Evolutionary conservation across 2,113 vertebrate genomes (phyloP).

Genomic region (Platysternon megacephalum): DNA sequence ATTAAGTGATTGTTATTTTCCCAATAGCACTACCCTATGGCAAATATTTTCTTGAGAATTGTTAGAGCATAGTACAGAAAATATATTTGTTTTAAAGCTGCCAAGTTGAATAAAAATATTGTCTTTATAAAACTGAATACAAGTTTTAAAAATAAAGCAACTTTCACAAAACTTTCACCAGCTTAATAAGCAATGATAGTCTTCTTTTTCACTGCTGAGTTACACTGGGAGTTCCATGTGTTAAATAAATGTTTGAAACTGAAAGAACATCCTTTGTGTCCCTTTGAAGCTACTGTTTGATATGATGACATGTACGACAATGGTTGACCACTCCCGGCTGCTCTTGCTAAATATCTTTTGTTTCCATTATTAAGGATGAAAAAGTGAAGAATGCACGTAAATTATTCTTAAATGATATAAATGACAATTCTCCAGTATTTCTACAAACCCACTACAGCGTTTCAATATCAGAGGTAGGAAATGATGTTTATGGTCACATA

Average conservation of each 20-base stretch:
- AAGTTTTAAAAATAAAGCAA: not conserved
- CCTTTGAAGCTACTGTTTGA: not conserved
- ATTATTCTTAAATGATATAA: slow-evolving; percentile 61
- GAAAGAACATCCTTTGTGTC: not conserved
- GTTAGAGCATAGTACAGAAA: not conserved
- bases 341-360: not conserved
- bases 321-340: not conserved
- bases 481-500: not conserved
- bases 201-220: not conserved
- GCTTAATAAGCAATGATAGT: not conserved
- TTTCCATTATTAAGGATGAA: not conserved
- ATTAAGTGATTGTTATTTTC: not conserved
- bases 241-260: not conserved
- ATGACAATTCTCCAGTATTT: slow-evolving; percentile 80
- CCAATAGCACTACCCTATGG: not conserved
- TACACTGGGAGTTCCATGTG: not conserved
- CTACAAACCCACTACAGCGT: not conserved
- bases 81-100: not conserved
- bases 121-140: not conserved
- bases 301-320: not conserved
- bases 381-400: slow-evolving; percentile 26
- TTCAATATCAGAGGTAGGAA: slow-evolving; percentile 78
- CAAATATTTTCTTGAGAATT: not conserved
- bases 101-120: not conserved
- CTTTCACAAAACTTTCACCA: not conserved